A percentile compares a stretch with the other conserved stretches of the same genome.
Conservation (phyloP, 2,113 vertebrate genomes). For the Isurus oxyrinchus region DNA sequence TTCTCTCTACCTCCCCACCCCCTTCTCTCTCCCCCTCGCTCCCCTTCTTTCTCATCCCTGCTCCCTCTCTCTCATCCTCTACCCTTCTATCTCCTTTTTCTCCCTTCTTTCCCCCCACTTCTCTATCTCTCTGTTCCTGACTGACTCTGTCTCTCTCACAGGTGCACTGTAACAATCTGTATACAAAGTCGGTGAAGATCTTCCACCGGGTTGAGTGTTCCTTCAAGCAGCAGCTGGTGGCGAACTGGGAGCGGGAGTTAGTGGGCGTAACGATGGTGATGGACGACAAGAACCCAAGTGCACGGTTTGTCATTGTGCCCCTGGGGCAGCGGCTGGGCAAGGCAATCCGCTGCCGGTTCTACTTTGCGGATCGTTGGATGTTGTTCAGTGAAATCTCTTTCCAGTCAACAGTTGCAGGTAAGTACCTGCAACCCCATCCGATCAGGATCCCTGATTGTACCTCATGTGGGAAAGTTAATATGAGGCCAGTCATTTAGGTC, state of each 20-base stretch:
- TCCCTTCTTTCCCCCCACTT: background rate
- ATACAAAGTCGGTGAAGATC: constrained; percentile 77
- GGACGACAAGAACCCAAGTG: constrained; percentile 82
- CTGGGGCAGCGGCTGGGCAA: constrained; percentile 62
- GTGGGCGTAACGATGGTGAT: constrained; percentile 69
- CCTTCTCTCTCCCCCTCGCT: no score
- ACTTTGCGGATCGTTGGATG: constrained; percentile 81
- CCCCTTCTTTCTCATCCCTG: no score
- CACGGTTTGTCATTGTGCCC: constrained; percentile 76
- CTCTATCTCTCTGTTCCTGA: background rate
- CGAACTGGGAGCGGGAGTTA: constrained; percentile 62
- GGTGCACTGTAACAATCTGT: constrained; percentile 93
- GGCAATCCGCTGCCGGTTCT: constrained; percentile 71
- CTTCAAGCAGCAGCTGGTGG: constrained; percentile 67
- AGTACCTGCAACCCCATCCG: background rate
- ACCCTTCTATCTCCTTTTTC: background rate
- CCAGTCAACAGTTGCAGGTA: constrained; percentile 53
- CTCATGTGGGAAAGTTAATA: no score
- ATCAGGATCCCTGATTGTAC: background rate
- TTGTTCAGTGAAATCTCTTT: constrained; percentile 88
- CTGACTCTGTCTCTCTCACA: constrained; percentile 43
- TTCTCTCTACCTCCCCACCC: no score
- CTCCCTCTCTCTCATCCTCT: background rate
- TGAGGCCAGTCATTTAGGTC: no score
- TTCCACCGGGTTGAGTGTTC: constrained; percentile 73